Percentiles rank a stretch among this genome's conserved stretches.
These are phyloP conservation scores for Brachypteracias leptosomus DNA, from an alignment of 2,113 vertebrate species.

Conservation along the genomic window DNA sequence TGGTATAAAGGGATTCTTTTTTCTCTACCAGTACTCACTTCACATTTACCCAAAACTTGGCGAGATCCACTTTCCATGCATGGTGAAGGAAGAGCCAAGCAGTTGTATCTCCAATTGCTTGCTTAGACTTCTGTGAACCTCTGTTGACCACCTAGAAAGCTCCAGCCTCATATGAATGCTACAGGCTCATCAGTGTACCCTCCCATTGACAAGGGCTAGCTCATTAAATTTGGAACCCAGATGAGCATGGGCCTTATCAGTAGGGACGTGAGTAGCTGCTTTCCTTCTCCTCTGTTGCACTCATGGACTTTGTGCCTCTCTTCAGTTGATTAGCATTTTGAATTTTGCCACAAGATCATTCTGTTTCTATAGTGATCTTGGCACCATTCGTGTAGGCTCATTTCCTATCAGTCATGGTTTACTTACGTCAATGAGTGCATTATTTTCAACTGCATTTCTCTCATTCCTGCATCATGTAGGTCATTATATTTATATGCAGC, in stretches of 20 bases:
- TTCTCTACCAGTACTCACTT: neutral
- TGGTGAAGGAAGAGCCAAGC: neutral
- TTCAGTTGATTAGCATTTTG: neutral
- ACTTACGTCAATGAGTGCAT: neutral
- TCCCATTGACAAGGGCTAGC: neutral
- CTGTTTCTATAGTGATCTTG: conserved; percentile 31
- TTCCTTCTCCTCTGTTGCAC: neutral
- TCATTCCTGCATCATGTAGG: conserved; percentile 4
- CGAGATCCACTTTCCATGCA: neutral
- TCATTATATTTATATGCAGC: conserved; percentile 26
- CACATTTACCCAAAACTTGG: neutral
- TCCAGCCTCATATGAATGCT: neutral
- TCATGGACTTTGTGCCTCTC: neutral
- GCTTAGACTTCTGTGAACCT: neutral
- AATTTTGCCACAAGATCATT: conserved; percentile 9
- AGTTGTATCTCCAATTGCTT: neutral
- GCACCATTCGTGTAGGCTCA: neutral
- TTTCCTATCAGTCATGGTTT: conserved; percentile 42
- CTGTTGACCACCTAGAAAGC: neutral
- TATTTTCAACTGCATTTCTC: conserved; percentile 9
- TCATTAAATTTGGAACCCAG: neutral
- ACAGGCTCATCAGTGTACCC: neutral
- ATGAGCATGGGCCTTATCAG: neutral
- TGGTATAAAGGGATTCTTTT: neutral
- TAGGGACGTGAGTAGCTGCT: neutral